These are phyloP conservation scores for Mythimna impura DNA, from an alignment of 2,888 invertebrate genomes.

Conservation along the genomic window DNA sequence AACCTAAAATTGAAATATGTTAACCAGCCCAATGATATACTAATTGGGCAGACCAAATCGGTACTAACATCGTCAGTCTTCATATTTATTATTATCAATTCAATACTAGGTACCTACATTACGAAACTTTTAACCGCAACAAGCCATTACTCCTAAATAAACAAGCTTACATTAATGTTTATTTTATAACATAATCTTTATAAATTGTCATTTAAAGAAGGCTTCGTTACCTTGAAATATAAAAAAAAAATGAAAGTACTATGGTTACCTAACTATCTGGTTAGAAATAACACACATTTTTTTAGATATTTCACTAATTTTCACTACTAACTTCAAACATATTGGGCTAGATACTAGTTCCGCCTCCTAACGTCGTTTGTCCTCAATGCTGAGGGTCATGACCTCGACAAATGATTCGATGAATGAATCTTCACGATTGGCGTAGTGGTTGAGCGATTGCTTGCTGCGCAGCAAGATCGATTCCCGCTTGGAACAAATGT, in stretches of 20 bases:
- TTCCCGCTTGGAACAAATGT: too few species aligned
- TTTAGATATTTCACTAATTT: neutral
- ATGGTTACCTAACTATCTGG: conserved; percentile 32
- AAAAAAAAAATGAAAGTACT: conserved; percentile 43
- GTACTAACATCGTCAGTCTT: neutral
- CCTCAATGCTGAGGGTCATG: too few species aligned
- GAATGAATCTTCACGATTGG: too few species aligned
- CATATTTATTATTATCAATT: conserved; percentile 4
- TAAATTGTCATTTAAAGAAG: conserved; percentile 45
- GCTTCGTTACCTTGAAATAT: conserved; percentile 41
- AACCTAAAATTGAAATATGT: neutral
- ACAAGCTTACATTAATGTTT: conserved; percentile 31
- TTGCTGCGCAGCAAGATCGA: too few species aligned
- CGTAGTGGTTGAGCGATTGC: too few species aligned
- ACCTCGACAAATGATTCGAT: too few species aligned
- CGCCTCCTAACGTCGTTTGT: too few species aligned
- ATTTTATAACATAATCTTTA: conserved; percentile 50
- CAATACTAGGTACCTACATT: conserved; percentile 9
- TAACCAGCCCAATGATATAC: conserved; percentile 3
- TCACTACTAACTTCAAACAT: neutral
- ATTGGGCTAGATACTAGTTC: too few species aligned
- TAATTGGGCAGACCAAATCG: conserved; percentile 17
- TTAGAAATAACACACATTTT: neutral
- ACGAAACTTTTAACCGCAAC: conserved; percentile 22
- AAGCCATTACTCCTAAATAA: conserved; percentile 21